Conservation (phyloP, 2,113 vertebrate species). For the Sylvia atricapilla region DNA sequence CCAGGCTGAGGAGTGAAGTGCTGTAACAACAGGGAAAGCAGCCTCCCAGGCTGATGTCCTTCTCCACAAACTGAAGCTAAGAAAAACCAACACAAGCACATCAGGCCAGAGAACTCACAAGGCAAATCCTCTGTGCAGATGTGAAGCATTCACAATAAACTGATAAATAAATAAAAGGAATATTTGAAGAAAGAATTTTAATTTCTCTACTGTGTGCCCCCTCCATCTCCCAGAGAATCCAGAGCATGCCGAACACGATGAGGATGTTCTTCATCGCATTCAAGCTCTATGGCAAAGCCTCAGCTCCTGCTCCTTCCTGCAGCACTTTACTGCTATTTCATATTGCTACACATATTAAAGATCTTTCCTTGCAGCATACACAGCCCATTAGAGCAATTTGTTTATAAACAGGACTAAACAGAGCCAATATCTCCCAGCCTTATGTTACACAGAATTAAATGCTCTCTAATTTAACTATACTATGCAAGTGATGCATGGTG, state of each 20-base stretch:
- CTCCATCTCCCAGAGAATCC: neutral
- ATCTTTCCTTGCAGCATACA: neutral
- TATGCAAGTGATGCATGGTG: neutral
- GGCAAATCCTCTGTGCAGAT: neutral
- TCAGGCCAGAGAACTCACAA: neutral
- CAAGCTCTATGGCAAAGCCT: neutral
- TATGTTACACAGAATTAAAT: neutral
- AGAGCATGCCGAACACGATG: fast-evolving
- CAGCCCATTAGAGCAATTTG: neutral
- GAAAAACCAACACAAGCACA: neutral
- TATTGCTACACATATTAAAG: neutral
- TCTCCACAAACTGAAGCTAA: neutral
- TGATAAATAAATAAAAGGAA: neutral
- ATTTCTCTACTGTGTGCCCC: neutral
- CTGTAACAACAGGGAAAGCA: neutral
- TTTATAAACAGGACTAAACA: neutral
- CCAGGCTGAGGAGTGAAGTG: neutral
- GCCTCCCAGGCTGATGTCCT: slow-evolving; percentile 26
- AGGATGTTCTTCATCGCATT: neutral
- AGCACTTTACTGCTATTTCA: neutral
- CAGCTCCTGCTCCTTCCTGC: neutral
- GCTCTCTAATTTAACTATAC: neutral
- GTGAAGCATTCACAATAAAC: neutral
- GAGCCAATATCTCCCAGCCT: neutral
- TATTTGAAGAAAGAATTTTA: neutral